phyloP scores from a whole-genome alignment of 2,113 vertebrate genomes.

The Heterotilapia buettikoferi region DNA sequence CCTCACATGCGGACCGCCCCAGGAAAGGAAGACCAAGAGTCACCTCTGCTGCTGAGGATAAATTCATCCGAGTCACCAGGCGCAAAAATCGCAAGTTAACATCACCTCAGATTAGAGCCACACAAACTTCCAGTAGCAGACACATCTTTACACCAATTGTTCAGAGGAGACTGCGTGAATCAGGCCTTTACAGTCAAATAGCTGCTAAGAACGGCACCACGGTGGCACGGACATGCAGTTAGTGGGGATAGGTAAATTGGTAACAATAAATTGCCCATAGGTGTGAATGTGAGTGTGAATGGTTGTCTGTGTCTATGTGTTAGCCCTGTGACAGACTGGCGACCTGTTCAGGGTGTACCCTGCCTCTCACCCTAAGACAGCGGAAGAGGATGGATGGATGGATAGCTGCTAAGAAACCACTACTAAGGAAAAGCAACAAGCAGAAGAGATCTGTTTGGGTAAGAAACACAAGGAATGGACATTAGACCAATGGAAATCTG shows the following conservation, averaged over 20 bases:
- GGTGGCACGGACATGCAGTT: rapidly evolving
- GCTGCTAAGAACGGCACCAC: neutral
- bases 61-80: neutral
- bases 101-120: neutral
- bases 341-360: rapidly evolving
- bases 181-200: neutral
- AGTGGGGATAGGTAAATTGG: neutral
- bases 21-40: neutral
- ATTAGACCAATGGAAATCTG: neutral
- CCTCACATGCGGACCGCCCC: neutral
- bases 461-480: neutral
- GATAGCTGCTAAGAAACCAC: neutral
- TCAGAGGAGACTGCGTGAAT: neutral
- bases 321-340: rapidly evolving
- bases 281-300: neutral
- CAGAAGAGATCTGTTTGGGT: neutral
- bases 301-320: neutral
- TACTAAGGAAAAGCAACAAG: neutral
- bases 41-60: neutral
- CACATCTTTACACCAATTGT: neutral
- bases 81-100: neutral
- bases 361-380: neutral
- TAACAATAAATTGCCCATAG: neutral
- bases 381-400: neutral
- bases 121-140: neutral